Evolutionary conservation across 2,888 invertebrate species (phyloP), one percentile per base, ranked within the genome.

Genomic region (Teleogryllus oceanicus): DNA sequence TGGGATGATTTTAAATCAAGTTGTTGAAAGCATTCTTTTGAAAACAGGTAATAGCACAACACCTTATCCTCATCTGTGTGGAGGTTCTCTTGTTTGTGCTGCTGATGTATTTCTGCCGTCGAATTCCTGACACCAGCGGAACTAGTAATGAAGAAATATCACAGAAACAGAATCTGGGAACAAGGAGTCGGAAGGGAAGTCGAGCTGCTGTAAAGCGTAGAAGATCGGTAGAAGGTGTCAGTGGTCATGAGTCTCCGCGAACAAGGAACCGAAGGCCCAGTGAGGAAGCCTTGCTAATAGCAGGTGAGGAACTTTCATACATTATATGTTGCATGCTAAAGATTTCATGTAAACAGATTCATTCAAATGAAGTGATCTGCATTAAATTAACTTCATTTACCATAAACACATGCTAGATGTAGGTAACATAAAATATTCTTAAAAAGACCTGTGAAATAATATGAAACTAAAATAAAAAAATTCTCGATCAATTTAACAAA

Each of bases 221-320:
- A n/a, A 84, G 83, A 82, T 85, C 83, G 75, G 82, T 92, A 11
- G 93, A 93, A 85, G 91, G 91, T 78, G 89, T 90, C 0, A 89
- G 89, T 16, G 89, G 80, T n/a, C 83, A 90, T 51, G 80, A 75
- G 16, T 74, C 79, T 11, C 78, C 51, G 12, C 79, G 50, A 24
- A 90, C 90, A 83, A 89, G 89, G 81, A 90, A 92, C 50, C 86
- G 90, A 24, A 88, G 95, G 78, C 94, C 94, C 0, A 95, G 94
- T 84, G 94, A 94, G 83, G 88, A 88, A 77, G 88, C 88, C 2
- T 85, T 88, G 11, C 85, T 85, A 75, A 87, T 88, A 21, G 84
- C 89, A 0, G 89, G 92, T 84, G 62, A 76, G n/a, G 8, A 37
- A 37, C 37, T 37, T 37, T 37, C 1, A 37, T 37, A 8, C 37